Evolutionary conservation across 2,113 vertebrate genomes (phyloP).

Genomic region (Brachyistius frenatus): DNA sequence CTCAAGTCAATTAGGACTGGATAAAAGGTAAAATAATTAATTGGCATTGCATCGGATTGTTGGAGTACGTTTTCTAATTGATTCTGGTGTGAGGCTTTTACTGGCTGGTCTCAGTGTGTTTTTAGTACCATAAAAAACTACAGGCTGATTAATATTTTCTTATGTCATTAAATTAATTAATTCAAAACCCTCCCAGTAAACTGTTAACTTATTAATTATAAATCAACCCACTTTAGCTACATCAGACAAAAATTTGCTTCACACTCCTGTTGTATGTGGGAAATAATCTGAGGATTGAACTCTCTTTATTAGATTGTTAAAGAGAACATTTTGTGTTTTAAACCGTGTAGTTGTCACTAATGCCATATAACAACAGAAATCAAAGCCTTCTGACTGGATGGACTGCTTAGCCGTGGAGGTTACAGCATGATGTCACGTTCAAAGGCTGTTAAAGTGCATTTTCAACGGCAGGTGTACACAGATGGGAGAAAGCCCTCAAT

Average conservation of each 20-base stretch:
- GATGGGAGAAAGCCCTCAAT: slow-evolving; percentile 15
- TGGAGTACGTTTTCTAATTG: too few relatives aligned
- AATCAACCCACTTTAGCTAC: not conserved
- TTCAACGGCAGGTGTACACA: slow-evolving; percentile 59
- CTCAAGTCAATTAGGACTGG: not conserved
- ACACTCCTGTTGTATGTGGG: not conserved
- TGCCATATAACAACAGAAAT: slow-evolving; percentile 33
- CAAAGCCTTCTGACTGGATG: slow-evolving; percentile 45
- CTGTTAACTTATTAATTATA: not conserved
- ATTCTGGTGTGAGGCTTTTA: not conserved
- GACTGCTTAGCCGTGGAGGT: slow-evolving; percentile 22
- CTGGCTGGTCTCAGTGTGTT: not conserved
- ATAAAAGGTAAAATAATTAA: not conserved
- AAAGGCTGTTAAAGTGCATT: slow-evolving; percentile 71
- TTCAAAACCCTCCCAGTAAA: not conserved
- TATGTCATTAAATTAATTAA: not conserved
- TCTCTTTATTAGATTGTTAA: not conserved
- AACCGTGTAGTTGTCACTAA: slow-evolving; percentile 17
- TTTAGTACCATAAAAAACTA: not conserved
- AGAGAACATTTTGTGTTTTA: slow-evolving; percentile 7
- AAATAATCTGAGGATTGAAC: not conserved
- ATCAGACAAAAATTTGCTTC: not conserved
- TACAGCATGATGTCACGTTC: slow-evolving; percentile 12
- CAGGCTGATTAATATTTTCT: not conserved
- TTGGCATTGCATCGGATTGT: not conserved